Base-by-base conservation (phyloP, 2,797 vertebrate species). In the Cyclura pinguis region DNA sequence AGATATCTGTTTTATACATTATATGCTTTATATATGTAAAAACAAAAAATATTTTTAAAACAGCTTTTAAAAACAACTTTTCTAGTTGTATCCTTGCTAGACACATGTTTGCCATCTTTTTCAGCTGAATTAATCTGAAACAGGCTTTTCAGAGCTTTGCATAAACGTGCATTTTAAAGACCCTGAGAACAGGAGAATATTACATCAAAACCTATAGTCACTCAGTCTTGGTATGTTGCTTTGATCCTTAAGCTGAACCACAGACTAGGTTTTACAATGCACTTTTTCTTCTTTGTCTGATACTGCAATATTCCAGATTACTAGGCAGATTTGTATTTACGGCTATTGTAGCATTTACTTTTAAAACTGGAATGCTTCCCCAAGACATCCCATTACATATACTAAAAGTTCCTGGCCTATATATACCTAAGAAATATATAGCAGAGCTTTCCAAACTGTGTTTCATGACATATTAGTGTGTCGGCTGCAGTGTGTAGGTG, bases 261-360 rank as follows among this genome's bases (percentile, higher is more conserved):
- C 5, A 35, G 24, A 69, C 38, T 38, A 2, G 57, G 55, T 55
- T 74, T 80, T 80, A 87, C 91, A 93, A 77, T 80, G 86, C 12
- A 73, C 12, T 0, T 72, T 90, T 16, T 82, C 69, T 6, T 18
- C 3, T 57, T 64, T 24, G 8, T 35, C 20, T 0, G 1, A 91
- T 80, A 87, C 69, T 0, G 67, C 10, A 32, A 0, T 1, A 35
- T 64, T 93, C 62, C 0, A 0, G 38, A 69, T 78, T 83, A 87
- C 89, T 91, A 90, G n/a, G 85, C 81, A 91, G 91, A 86, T 29
- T 86, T 77, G 2, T 9, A 27, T 6, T 64, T 77, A n/a, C 32
- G 14, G 16, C n/a, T 69, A 42, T 80, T 85, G 35, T 29, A 80
- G 10, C 22, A 27, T 89, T 94, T 18, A 27, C 77, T 38, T 4